These are phyloP conservation scores for Bubalus kerabau DNA, from an alignment of 2,113 vertebrate species.

Conservation along the genomic window DNA sequence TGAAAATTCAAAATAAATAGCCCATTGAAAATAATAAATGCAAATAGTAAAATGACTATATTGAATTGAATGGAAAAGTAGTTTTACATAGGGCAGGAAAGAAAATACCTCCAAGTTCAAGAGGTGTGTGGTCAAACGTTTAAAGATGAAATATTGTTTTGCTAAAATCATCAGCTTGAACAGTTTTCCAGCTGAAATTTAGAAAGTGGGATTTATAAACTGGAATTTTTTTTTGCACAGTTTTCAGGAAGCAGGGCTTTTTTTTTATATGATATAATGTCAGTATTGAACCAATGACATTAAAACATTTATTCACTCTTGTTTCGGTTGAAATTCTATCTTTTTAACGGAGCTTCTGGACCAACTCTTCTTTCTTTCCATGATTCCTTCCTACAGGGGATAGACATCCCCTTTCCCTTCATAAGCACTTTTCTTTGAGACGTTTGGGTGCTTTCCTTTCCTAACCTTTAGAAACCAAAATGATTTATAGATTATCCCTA, in stretches of 20 bases:
- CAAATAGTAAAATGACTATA: not conserved
- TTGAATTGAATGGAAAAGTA: not conserved
- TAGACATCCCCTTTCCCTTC: not conserved
- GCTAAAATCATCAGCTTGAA: conserved; percentile 35
- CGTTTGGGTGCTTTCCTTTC: conserved; percentile 13
- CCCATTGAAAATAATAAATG: not conserved
- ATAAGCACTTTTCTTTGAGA: not conserved
- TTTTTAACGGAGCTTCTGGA: not conserved
- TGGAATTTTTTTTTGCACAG: not conserved
- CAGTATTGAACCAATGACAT: not conserved
- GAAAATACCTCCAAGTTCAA: not conserved
- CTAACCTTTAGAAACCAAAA: conserved; percentile 13
- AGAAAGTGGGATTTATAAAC: not conserved
- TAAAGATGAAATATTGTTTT: conserved; percentile 42
- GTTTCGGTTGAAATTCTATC: conserved; percentile 17
- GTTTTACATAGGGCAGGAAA: not conserved
- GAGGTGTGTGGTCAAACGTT: not conserved
- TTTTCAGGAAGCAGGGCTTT: conserved; percentile 1
- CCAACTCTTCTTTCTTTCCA: not conserved
- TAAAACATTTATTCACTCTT: not conserved
- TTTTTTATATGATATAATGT: not conserved
- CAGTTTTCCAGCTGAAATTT: conserved; percentile 42
- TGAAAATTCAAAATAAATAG: conserved; percentile 18
- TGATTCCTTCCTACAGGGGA: not conserved
- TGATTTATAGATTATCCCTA: conserved; percentile 29